Conservation (phyloP, 1,140 invertebrate species). For the Dendroctonus ponderosae region DNA sequence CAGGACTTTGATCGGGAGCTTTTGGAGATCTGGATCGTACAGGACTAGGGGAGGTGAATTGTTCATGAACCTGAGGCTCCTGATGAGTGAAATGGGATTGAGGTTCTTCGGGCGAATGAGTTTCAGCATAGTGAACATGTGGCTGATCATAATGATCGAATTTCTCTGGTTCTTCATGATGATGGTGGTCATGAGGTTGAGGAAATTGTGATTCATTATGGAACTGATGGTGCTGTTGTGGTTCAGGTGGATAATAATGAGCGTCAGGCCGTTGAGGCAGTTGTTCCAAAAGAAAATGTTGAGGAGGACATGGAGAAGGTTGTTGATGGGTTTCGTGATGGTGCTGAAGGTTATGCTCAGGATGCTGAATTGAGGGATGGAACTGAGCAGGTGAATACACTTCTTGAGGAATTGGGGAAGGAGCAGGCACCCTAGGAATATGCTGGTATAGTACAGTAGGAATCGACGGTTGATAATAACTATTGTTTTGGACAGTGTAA, state of each 20-base stretch:
- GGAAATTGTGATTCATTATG: background rate
- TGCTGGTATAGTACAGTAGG: slow-evolving; percentile 3
- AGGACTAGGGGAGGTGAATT: background rate
- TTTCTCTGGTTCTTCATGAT: background rate
- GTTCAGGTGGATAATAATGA: too few species aligned
- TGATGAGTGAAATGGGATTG: slow-evolving; percentile 1
- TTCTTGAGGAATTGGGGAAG: slow-evolving; percentile 5
- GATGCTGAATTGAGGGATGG: background rate
- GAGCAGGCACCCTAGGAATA: slow-evolving; percentile 10
- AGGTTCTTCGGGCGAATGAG: background rate
- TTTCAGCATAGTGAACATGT: background rate
- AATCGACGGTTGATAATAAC: slow-evolving; percentile 13
- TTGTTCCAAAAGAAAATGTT: background rate
- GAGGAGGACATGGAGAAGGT: background rate
- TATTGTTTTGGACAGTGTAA: slow-evolving; percentile 22
- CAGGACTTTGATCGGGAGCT: slow-evolving; percentile 18
- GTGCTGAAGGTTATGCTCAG: background rate
- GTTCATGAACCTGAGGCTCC: background rate
- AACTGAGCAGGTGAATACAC: background rate
- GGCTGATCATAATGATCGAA: background rate
- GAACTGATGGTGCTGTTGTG: background rate
- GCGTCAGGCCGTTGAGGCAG: too few species aligned
- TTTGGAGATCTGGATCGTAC: slow-evolving; percentile 11
- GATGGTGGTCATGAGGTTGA: slow-evolving; percentile 3
- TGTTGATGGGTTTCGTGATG: background rate